Evolutionary conservation across 2,888 invertebrate species (phyloP).

Genomic region (Protophormia terraenovae): DNA sequence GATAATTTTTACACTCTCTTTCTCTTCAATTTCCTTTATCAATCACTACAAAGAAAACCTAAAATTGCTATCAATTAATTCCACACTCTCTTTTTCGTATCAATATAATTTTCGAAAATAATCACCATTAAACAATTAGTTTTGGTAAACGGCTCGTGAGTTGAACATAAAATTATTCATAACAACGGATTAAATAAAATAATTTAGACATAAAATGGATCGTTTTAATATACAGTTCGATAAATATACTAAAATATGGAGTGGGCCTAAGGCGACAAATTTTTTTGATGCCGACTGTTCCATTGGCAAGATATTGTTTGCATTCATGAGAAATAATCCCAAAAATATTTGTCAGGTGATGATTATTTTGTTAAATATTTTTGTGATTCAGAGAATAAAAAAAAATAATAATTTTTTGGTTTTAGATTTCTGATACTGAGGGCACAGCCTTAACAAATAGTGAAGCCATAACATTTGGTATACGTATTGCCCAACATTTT

Average conservation of each 20-base stretch:
- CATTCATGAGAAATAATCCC: conserved; percentile 77
- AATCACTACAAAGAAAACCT: too few species aligned
- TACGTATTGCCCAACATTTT: conserved; percentile 78
- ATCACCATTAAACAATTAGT: conserved; percentile 43
- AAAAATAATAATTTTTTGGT: not conserved
- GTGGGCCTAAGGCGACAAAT: conserved; percentile 75
- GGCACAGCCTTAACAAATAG: conserved; percentile 76
- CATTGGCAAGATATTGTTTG: conserved; percentile 77
- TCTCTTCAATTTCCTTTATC: not conserved
- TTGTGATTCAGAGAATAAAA: not conserved
- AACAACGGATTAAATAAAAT: not conserved
- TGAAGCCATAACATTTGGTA: conserved; percentile 75
- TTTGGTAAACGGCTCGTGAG: conserved; percentile 16
- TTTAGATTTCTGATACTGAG: conserved; percentile 77
- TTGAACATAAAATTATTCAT: not conserved
- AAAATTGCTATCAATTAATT: conserved; percentile 14
- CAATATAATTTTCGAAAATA: conserved; percentile 20
- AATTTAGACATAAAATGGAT: conserved; percentile 70
- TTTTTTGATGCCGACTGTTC: conserved; percentile 78
- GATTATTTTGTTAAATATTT: not conserved
- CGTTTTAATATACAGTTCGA: conserved; percentile 74
- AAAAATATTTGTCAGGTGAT: conserved; percentile 75
- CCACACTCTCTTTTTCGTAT: not conserved
- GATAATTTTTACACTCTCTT: not conserved
- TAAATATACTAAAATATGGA: conserved; percentile 78